Percentiles rank a stretch among this genome's conserved stretches.
Evolutionary conservation across 1,140 invertebrate species (phyloP).

Genomic region (Eurytemora carolleeae): DNA sequence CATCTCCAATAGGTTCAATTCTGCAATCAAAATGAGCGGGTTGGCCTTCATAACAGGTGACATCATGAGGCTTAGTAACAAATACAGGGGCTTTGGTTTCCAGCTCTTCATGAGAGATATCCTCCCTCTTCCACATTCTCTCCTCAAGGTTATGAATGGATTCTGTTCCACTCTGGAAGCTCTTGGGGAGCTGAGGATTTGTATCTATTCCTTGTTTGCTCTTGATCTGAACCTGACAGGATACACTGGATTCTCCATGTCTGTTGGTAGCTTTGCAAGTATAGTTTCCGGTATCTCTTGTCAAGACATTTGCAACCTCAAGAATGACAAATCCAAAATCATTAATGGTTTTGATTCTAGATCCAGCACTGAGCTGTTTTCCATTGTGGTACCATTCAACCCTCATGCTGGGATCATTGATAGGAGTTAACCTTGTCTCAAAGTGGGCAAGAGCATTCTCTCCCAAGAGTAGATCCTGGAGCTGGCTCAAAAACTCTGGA

Average conservation of each 20-base stretch:
- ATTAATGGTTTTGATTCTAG: slow-evolving; percentile 70
- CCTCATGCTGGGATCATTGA: slow-evolving; percentile 72
- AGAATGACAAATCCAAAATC: slow-evolving; percentile 85
- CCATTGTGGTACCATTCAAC: slow-evolving; percentile 95
- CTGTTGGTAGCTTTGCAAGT: slow-evolving; percentile 71
- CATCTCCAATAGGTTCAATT: slow-evolving; percentile 64
- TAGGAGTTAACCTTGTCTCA: slow-evolving; percentile 67
- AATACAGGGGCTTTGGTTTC: slow-evolving; percentile 63
- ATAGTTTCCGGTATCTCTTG: slow-evolving; percentile 66
- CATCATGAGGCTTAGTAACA: slow-evolving; percentile 46
- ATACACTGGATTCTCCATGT: slow-evolving; percentile 67
- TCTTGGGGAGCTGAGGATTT: slow-evolving; percentile 67
- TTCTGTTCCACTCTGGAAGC: slow-evolving; percentile 63
- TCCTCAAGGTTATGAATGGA: slow-evolving; percentile 77
- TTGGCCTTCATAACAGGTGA: slow-evolving; percentile 44
- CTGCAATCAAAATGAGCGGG: slow-evolving; percentile 76
- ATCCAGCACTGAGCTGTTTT: slow-evolving; percentile 62
- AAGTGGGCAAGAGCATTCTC: slow-evolving; percentile 82
- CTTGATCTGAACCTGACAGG: slow-evolving; percentile 59
- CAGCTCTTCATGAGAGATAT: slow-evolving; percentile 49
- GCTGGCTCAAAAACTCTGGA: slow-evolving; percentile 74
- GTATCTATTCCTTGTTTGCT: slow-evolving; percentile 66
- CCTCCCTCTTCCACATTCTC: slow-evolving; percentile 61
- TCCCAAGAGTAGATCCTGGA: slow-evolving; percentile 54
- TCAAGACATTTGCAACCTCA: slow-evolving; percentile 67